These are phyloP conservation scores for Xestia sexstrigata DNA, from an alignment of 2,888 invertebrate species.

Conservation along the genomic window DNA sequence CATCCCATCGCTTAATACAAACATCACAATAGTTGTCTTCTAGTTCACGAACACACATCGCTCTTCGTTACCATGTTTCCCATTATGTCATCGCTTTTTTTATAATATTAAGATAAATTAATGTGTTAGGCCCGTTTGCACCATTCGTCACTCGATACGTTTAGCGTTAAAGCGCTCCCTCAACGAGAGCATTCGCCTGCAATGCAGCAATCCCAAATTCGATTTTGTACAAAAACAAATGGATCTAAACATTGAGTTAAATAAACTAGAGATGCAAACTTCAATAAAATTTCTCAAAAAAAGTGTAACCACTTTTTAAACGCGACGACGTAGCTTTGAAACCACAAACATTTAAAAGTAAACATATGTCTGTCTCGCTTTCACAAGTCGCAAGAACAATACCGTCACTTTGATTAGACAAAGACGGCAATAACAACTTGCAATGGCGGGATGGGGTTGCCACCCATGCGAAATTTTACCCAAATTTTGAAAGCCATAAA, in stretches of 20 bases:
- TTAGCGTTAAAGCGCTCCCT: not conserved
- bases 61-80: not conserved
- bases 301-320: too few relatives aligned
- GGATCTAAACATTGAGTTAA: not conserved
- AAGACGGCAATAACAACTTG: too few relatives aligned
- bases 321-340: too few relatives aligned
- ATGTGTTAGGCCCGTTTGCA: not conserved
- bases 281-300: too few relatives aligned
- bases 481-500: too few relatives aligned
- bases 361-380: too few relatives aligned
- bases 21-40: conserved; percentile 17
- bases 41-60: conserved; percentile 6
- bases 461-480: too few relatives aligned
- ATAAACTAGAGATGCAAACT: too few relatives aligned
- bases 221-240: not conserved
- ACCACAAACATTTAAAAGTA: too few relatives aligned
- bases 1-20: conserved; percentile 5
- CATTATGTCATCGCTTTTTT: conserved; percentile 30
- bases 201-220: not conserved
- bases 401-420: too few relatives aligned
- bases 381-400: too few relatives aligned
- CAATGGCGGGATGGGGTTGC: too few relatives aligned
- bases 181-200: not conserved
- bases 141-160: not conserved
- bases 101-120: conserved; percentile 17